Evolutionary conservation across 35 echinoderm and acorn worm species (phyloP).

Genomic region (Hemicentrotus pulcherrimus): DNA sequence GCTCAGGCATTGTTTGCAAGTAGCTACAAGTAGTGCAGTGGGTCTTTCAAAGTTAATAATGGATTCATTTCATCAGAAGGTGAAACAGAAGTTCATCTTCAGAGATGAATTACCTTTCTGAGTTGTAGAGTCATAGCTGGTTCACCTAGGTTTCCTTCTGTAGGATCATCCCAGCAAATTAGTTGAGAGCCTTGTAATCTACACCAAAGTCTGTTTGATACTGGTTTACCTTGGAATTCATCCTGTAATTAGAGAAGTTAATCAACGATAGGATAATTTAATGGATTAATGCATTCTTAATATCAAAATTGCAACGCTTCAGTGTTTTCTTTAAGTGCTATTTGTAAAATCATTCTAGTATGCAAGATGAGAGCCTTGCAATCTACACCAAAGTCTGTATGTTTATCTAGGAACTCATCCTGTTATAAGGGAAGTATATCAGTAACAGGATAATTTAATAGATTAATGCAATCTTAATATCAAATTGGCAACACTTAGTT

Average conservation of each 20-base stretch:
- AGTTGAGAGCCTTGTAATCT: slow-evolving; percentile 52
- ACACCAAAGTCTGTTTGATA: slow-evolving; percentile 56
- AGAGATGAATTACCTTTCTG: slow-evolving; percentile 54
- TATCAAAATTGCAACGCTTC: neutral
- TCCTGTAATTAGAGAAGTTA: slow-evolving; percentile 28
- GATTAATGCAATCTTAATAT: neutral
- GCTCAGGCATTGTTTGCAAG: too few species aligned
- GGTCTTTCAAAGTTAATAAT: too few species aligned
- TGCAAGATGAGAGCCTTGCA: slow-evolving; percentile 46
- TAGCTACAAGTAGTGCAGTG: too few species aligned
- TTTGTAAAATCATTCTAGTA: slow-evolving; percentile 55
- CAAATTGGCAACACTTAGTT: neutral
- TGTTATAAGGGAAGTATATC: neutral
- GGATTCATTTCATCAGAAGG: too few species aligned
- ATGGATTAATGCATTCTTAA: neutral
- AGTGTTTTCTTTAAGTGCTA: too few species aligned
- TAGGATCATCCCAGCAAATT: slow-evolving; percentile 62
- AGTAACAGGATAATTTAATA: neutral
- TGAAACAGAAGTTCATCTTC: too few species aligned
- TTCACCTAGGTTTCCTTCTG: slow-evolving; percentile 50
- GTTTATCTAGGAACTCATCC: slow-evolving; percentile 57
- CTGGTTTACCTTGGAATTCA: slow-evolving; percentile 52
- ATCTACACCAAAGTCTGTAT: slow-evolving; percentile 56
- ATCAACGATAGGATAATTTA: neutral
- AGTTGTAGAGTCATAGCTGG: slow-evolving; percentile 52